Base-by-base conservation (phyloP, 2,113 vertebrate genomes). In the Antechinus stuartii region DNA sequence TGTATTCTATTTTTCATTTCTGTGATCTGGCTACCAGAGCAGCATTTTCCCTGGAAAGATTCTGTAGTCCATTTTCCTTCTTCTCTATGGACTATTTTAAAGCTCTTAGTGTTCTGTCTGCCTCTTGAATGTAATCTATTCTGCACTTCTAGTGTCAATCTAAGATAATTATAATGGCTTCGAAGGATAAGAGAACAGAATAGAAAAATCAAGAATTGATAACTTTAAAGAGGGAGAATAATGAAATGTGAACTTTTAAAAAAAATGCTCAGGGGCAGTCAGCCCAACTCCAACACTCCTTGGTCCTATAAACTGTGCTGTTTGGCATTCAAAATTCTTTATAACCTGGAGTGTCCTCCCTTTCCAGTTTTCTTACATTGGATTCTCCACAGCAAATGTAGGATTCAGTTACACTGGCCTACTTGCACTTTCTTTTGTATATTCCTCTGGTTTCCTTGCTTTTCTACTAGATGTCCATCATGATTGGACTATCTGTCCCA, bases 101-200 rank as follows among this genome's bases (percentile, higher is more conserved):
- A 84, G 16, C 53, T 93, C 52, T 91, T 68, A 35, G 23, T 92
- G 24, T 94, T 53, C 56, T 23, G 35, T 27, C 76, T 84, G 8
- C n/a, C n/a, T 84, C 68, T 84, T 84, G 35, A 84, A 84, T 68
- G 22, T 10, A 25, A 24, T 90, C 55, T 84, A 8, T 47, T 89
- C 14, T 68, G 68, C 5, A 84, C 53, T 92, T 50, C 93, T 12
- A n/a, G 14, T 27, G 24, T 54, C 46, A 14, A 8, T 93, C 84
- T 93, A 47, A 30, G 53, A 90, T 54, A 56, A 91, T 46, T 19
- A 91, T 94, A 57, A 89, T 96, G 54, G 54, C 46, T 68, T 46
- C 54, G 92, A 10, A 95, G 30, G 22, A 46, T 91, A 56, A 84
- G 54, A 68, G n/a, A 76, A 76, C 30, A n/a, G 30, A 84, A 84